These are phyloP conservation scores for Microcaecilia unicolor DNA, from an alignment of 2,797 vertebrate genomes.

Conservation along the genomic window DNA sequence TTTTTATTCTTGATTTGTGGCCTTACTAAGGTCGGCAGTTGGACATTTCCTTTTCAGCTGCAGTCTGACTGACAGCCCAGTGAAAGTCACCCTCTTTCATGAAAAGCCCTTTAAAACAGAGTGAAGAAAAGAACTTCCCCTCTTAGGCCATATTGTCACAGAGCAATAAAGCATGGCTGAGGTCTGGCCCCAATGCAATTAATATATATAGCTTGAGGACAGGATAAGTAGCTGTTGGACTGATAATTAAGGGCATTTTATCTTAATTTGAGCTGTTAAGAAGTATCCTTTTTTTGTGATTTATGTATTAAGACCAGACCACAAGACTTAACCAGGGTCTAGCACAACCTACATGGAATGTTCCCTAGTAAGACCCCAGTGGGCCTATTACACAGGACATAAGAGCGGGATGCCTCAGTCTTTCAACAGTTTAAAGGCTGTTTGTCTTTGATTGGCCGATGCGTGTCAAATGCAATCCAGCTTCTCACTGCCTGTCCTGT, in stretches of 20 bases:
- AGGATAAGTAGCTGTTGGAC: conserved; percentile 57
- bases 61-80: conserved; percentile 14
- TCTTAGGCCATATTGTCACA: conserved; percentile 22
- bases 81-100: conserved; percentile 14
- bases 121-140: not conserved
- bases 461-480: conserved; percentile 48
- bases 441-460: conserved; percentile 45
- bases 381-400: conserved; percentile 10
- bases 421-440: conserved; percentile 35
- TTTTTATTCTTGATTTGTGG: not conserved
- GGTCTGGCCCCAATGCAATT: conserved; percentile 38
- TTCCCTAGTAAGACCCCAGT: not conserved
- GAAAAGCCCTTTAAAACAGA: not conserved
- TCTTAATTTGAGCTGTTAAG: conserved; percentile 76
- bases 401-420: conserved; percentile 7
- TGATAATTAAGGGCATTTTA: conserved; percentile 66
- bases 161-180: conserved; percentile 46
- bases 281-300: conserved; percentile 68
- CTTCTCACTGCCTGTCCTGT: conserved; percentile 42
- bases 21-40: conserved; percentile 12
- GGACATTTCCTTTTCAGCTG: conserved; percentile 4
- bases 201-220: conserved; percentile 43
- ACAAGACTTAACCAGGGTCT: conserved; percentile 12
- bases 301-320: conserved; percentile 46
- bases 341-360: not conserved